phyloP scores from a whole-genome alignment of 2,113 vertebrate genomes.

The Dicentrarchus labrax region DNA sequence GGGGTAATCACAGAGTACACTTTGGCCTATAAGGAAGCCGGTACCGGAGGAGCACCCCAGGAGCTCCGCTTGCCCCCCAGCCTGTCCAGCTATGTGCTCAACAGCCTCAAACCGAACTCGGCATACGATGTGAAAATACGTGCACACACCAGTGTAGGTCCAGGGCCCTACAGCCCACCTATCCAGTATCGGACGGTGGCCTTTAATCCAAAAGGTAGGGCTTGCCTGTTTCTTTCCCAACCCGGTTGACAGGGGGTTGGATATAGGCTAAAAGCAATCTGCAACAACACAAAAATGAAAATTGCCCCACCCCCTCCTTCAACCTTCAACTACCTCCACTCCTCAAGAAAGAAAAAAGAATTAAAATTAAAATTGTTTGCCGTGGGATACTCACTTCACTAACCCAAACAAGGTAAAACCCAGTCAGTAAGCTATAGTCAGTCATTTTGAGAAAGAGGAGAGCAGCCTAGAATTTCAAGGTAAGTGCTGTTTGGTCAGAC shows the following conservation, averaged over 20 bases:
- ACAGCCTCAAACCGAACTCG: slow-evolving; percentile 94
- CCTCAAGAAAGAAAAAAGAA: slow-evolving; percentile 71
- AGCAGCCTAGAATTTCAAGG: slow-evolving; percentile 78
- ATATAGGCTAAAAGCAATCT: slow-evolving; percentile 66
- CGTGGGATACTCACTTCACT: slow-evolving; percentile 83
- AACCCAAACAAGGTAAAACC: slow-evolving; percentile 83
- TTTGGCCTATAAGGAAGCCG: slow-evolving; percentile 92
- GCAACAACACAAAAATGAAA: slow-evolving; percentile 71
- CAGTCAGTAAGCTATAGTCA: slow-evolving; percentile 87
- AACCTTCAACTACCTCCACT: slow-evolving; percentile 81
- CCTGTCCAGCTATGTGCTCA: slow-evolving; percentile 91
- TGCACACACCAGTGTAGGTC: slow-evolving; percentile 97
- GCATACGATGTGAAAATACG: slow-evolving; percentile 97
- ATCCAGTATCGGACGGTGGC: slow-evolving; percentile 97
- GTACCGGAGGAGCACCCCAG: slow-evolving; percentile 79
- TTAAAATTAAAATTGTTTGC: slow-evolving; percentile 71
- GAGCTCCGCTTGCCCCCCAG: slow-evolving; percentile 90
- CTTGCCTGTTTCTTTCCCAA: slow-evolving; percentile 84
- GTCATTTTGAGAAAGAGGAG: slow-evolving; percentile 82
- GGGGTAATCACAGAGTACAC: slow-evolving; percentile 95
- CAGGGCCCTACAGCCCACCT: slow-evolving; percentile 97
- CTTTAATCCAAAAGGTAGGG: slow-evolving; percentile 95
- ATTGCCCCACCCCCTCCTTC: slow-evolving; percentile 70
- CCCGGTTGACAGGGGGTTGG: slow-evolving; percentile 72
- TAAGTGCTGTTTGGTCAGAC: slow-evolving; percentile 85